Base-by-base conservation (phyloP, 2,888 invertebrate species). In the Mesodorylaimus sp. region DNA sequence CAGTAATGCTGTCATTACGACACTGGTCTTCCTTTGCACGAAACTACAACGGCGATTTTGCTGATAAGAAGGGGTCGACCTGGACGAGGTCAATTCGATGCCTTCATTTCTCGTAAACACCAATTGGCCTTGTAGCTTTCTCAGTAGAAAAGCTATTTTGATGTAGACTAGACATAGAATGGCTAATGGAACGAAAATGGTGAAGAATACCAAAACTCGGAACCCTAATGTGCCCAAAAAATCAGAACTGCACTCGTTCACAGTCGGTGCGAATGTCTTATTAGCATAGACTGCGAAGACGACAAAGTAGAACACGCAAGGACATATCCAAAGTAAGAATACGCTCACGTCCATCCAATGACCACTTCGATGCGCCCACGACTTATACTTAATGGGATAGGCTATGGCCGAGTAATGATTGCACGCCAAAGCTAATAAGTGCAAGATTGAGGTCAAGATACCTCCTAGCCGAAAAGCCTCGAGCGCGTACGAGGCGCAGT, bases 381-480 rank as follows among this genome's bases (percentile, higher is more conserved):
- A 21, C 13, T 21, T 27, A 32, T 45, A 32, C 5, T 21, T 45
- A 23, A 45, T 21, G 7, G 45, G 45, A 23, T 19, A 45, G n/a
- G 45, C 45, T 3, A 23, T 29, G 7, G 36, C 29, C 42, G 77
- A 65, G 66, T 77, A 78, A 60, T 78, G 78, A 64, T 77, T 77
- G 50, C 75, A 64, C 41, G 77, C 76, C 27, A 78, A 66, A 1
- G 75, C 74, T 38, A 77, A 64, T 2, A 78, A 69, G 60, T 78
- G 77, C 32, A 72, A 66, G n/a, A 77, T 75, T 0, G 76, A 75
- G 27, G 75, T 74, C 37, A 77, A 70, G 41, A 77, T 70, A 2
- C 74, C 75, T 23, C 74, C 74, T 46, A 77, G 63, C 53, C 77
- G 61, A 36, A 68, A 60, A n/a, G 64, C 66, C 58, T 70, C 69